Evolutionary conservation across 2,113 vertebrate genomes (phyloP), one percentile per base, ranked within the genome.

Genomic region (Scartelaos histophorus): DNA sequence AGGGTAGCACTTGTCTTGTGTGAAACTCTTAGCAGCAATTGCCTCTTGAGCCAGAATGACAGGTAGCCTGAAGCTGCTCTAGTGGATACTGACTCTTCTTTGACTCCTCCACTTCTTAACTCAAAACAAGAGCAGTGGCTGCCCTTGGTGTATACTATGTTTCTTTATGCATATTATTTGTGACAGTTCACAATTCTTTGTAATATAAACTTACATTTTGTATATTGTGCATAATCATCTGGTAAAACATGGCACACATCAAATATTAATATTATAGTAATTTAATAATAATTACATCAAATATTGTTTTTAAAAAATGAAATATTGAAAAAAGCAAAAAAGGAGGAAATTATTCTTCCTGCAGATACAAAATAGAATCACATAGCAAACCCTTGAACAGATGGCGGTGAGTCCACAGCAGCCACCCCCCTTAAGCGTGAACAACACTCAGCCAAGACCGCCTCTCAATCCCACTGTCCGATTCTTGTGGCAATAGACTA

Each of bases 21-120:
- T 85, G 71, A 87, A 62, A 81, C 70, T 71, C 82, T 80, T 65
- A 75, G n/a, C 71, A 65, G 56, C 79, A 77, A 79, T 70, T 73
- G 70, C 77, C 51, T 64, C 67, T 85, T 87, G 71, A 86, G 67
- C 82, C 60, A 67, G 58, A 85, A 71, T 76, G 88, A 88, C 88
- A 85, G 82, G 71, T 78, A 64, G 82, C 87, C 83, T 54, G 58
- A 46, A 87, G 82, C 84, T 69, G 74, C 80, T 78, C 73, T 82
- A 53, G 54, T 57, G 66, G 71, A 79, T 76, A 66, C 76, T 70
- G 69, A 69, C 75, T 54, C 66, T 34, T 75, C 53, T 67, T 53
- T 69, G 69, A 76, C 34, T 66, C 56, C 70, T 82, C 60, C 49
- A 61, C 65, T 71, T 60, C 65, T 61, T 54, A 73, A n/a, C 53